Conservation (phyloP, 2,113 vertebrate species). For the Irena cyanogastra region DNA sequence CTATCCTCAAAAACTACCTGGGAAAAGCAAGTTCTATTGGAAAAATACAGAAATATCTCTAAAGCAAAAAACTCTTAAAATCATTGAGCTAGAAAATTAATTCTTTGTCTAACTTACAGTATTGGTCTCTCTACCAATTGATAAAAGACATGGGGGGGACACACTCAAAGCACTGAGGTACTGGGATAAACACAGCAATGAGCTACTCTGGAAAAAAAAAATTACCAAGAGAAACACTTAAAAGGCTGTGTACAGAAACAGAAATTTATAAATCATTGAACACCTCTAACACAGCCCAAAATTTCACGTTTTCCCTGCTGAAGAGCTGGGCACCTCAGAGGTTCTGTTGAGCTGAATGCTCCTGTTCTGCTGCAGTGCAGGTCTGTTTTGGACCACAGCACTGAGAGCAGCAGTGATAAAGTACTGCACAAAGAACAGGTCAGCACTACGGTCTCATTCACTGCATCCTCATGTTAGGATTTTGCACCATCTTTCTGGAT, state of each 20-base stretch:
- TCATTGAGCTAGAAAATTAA: neutral
- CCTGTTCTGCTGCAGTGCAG: slow-evolving; percentile 48
- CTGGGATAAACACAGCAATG: neutral
- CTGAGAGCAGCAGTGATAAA: neutral
- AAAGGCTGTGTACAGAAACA: neutral
- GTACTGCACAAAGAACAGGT: neutral
- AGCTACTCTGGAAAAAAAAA: neutral
- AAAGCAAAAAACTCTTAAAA: neutral
- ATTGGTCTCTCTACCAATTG: neutral
- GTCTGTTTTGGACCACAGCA: slow-evolving; percentile 11
- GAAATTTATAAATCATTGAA: neutral
- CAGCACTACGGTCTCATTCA: neutral
- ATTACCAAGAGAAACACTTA: neutral
- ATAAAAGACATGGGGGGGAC: neutral
- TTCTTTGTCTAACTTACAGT: neutral
- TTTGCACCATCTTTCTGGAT: neutral
- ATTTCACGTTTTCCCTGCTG: neutral
- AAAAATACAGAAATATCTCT: neutral
- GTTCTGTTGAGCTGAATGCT: neutral
- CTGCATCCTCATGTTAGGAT: neutral
- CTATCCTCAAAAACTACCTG: neutral
- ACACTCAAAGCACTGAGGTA: neutral
- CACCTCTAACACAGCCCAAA: neutral
- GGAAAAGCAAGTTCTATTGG: neutral
- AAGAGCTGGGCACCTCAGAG: neutral